phyloP scores from a whole-genome alignment of 2,797 vertebrate species.

The Odontamblyopus lacepedii region DNA sequence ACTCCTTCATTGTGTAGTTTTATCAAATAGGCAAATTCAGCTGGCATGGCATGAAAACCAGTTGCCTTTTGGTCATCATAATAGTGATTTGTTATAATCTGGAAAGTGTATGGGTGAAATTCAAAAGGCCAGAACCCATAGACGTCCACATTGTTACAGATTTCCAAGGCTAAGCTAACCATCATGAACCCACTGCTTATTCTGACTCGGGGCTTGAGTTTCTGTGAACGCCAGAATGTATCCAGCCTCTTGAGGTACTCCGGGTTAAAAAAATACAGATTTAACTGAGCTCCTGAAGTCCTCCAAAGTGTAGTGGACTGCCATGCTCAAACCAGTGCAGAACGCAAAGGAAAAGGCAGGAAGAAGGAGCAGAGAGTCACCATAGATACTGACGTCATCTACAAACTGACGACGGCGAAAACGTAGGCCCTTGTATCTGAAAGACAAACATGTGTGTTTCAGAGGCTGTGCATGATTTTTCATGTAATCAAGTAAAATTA shows the following conservation, averaged over 20 bases:
- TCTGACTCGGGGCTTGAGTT: constrained; percentile 75
- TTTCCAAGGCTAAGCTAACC: too few relatives aligned
- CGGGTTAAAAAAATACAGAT: constrained; percentile 86
- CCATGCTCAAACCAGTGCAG: constrained; percentile 85
- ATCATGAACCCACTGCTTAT: constrained; percentile 56
- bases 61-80: too few relatives aligned
- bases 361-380: constrained; percentile 74
- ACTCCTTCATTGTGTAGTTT: constrained; percentile 86
- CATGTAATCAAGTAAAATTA: too few relatives aligned
- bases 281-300: constrained; percentile 77
- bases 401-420: constrained; percentile 81
- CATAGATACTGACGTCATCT: constrained; percentile 79
- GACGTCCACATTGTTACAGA: too few relatives aligned
- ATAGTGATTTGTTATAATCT: too few relatives aligned
- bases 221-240: constrained; percentile 85
- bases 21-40: constrained; percentile 86
- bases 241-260: constrained; percentile 84
- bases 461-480: too few relatives aligned
- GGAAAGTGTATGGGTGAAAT: too few relatives aligned
- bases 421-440: constrained; percentile 83
- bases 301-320: constrained; percentile 80
- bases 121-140: too few relatives aligned
- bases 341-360: constrained; percentile 87
- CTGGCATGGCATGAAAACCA: constrained; percentile 77
- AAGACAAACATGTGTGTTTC: neutral